Base-by-base conservation (phyloP, 2,797 vertebrate species). In the Tarsius wallacei region DNA sequence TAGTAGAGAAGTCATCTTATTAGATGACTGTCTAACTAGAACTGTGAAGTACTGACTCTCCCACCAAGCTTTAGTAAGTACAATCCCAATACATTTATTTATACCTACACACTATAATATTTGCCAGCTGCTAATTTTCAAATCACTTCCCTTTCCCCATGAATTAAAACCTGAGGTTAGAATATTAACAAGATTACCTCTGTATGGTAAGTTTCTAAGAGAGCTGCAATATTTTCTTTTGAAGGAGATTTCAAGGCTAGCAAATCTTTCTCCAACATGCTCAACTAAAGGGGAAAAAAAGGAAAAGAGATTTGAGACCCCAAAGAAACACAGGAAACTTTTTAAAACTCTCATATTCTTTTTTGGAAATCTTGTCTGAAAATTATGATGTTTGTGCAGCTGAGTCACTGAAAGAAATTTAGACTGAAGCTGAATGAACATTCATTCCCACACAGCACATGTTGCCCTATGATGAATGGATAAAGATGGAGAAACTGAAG, bases 261-360 rank as follows among this genome's bases (percentile, higher is more conserved):
- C 83, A 99, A 98, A 94, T 99, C 99, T 97, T 99, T 99, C 98
- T 99, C 99, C 95, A 99, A 98, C 55, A 98, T 99, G n/a, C 97
- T 77, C 51, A 99, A 97, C 99, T 99, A 85, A 78, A 83, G 96
- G 93, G 76, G 21, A 33, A 83, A 74, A 33, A 57, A 73, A 64
- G 42, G 12, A 55, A 90, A 73, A 81, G 76, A 93, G 17, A 87
- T 74, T 22, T 82, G 49, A 93, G 87, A 83, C n/a, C 9, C 26
- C 33, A 76, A 0, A 90, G 55, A 87, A 94, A 94, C 42, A 94
- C 17, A 53, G n/a, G 80, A 82, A 86, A 26, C 4, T 31, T 22
- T 83, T 81, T 82, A 73, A n/a, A 85, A 82, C 93, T 36, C 55
- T 57, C 68, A 68, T 24, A 59, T 28, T 91, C 24, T 92, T 73